phyloP scores from a whole-genome alignment of 2,113 vertebrate species.

The Hipposideros armiger region DNA sequence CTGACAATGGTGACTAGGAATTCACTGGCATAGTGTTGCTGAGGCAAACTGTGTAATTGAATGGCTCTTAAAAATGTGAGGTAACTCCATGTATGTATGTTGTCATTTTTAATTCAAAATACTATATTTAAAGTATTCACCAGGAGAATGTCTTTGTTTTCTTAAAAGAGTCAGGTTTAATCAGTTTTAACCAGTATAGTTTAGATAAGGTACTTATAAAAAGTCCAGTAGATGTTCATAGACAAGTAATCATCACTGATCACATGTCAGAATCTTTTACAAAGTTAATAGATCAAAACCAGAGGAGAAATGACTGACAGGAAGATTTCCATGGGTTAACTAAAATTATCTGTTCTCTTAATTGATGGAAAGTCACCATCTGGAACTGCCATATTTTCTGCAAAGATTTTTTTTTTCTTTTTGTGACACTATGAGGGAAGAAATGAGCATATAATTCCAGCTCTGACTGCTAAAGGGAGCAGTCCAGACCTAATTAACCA shows the following conservation, averaged over 20 bases:
- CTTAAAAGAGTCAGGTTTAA: neutral
- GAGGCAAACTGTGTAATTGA: neutral
- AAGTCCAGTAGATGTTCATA: neutral
- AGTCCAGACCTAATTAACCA: conserved; percentile 18
- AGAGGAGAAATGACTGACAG: conserved; percentile 50
- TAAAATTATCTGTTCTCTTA: conserved; percentile 59
- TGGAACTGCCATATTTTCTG: conserved; percentile 66
- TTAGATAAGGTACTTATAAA: neutral
- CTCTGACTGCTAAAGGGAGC: conserved; percentile 15
- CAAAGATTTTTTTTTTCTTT: conserved; percentile 46
- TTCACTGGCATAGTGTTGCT: neutral
- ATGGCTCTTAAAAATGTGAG: neutral
- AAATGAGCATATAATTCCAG: conserved; percentile 58
- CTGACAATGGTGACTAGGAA: too few species aligned
- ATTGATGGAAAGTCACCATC: conserved; percentile 66
- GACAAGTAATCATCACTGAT: conserved; percentile 1
- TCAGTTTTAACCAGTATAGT: neutral
- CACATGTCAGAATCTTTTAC: neutral
- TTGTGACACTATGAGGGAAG: conserved; percentile 10
- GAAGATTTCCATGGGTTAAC: conserved; percentile 65
- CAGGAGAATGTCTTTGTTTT: neutral
- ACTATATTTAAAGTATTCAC: neutral
- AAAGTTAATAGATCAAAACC: neutral
- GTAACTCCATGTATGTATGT: neutral
- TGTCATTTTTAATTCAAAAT: conserved; percentile 39